Evolutionary conservation across 2,113 vertebrate species (phyloP).

Genomic region (Paraplagusia blochii): DNA sequence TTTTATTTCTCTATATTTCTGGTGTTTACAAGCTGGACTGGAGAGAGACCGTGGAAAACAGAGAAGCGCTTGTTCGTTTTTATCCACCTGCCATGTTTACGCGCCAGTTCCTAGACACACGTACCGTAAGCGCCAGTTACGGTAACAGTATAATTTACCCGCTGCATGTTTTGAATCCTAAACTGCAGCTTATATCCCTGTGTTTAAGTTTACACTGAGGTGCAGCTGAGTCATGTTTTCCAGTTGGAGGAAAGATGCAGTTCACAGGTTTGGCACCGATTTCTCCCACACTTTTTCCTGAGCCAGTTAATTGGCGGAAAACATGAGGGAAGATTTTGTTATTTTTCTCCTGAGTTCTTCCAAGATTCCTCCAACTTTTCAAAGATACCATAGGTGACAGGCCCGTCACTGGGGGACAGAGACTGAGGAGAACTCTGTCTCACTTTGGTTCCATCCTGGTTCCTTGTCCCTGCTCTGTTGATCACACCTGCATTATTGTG

Average conservation of each 20-base stretch:
- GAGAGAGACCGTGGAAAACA: background rate
- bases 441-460: constrained; percentile 24
- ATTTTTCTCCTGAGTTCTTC: constrained; percentile 23
- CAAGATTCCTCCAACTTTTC: constrained; percentile 26
- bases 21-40: constrained; percentile 6
- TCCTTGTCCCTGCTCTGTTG: constrained; percentile 11
- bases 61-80: background rate
- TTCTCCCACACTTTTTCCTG: constrained; percentile 18
- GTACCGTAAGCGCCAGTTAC: background rate
- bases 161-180: background rate
- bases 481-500: constrained; percentile 6
- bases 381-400: constrained; percentile 28
- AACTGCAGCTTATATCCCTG: constrained; percentile 1
- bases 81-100: background rate
- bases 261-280: constrained; percentile 36
- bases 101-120: background rate
- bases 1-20: constrained; percentile 1
- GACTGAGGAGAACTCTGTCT: constrained; percentile 3
- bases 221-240: constrained; percentile 58
- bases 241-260: constrained; percentile 40
- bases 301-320: constrained; percentile 55
- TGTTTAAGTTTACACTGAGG: constrained; percentile 14
- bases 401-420: constrained; percentile 30
- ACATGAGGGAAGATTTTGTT: constrained; percentile 47
- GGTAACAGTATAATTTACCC: background rate